phyloP scores from a whole-genome alignment of 2,113 vertebrate species.

The Hepsetus odoe region DNA sequence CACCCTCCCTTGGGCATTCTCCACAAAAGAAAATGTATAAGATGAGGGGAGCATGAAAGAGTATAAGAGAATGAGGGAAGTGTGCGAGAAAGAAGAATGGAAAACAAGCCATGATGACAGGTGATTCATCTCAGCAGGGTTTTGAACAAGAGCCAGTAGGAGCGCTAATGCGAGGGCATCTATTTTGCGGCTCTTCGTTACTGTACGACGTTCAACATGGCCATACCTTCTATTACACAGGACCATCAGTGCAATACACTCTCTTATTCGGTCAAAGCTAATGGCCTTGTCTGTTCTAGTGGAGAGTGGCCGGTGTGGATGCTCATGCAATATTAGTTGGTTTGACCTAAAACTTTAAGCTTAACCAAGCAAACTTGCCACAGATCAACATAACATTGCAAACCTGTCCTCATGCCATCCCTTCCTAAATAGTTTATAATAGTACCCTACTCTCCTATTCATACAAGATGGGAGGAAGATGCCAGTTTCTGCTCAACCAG shows the following conservation, averaged over 20 bases:
- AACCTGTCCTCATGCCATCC: neutral
- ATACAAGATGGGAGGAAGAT: no score
- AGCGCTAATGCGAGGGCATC: slow-evolving; percentile 43
- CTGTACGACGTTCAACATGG: slow-evolving; percentile 33
- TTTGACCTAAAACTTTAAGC: slow-evolving; percentile 10
- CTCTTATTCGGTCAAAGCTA: slow-evolving; percentile 41
- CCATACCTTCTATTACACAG: slow-evolving; percentile 11
- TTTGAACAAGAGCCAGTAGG: slow-evolving; percentile 39
- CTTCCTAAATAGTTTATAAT: neutral
- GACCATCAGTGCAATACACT: slow-evolving; percentile 34
- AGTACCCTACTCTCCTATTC: neutral
- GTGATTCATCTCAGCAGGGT: slow-evolving; percentile 54
- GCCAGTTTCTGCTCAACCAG: no score
- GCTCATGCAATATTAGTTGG: neutral
- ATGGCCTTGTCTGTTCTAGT: slow-evolving; percentile 31
- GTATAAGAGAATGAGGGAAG: slow-evolving; percentile 15
- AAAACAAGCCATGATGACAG: slow-evolving; percentile 54
- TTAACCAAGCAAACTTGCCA: neutral
- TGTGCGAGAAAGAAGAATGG: slow-evolving; percentile 31
- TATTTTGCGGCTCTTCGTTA: slow-evolving; percentile 49
- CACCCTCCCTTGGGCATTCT: neutral
- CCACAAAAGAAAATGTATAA: slow-evolving; percentile 14
- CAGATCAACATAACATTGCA: neutral
- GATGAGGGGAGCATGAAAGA: neutral
- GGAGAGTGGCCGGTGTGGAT: slow-evolving; percentile 16